phyloP scores from a whole-genome alignment of 1,140 invertebrate genomes.

The Drosophila hydei region DNA sequence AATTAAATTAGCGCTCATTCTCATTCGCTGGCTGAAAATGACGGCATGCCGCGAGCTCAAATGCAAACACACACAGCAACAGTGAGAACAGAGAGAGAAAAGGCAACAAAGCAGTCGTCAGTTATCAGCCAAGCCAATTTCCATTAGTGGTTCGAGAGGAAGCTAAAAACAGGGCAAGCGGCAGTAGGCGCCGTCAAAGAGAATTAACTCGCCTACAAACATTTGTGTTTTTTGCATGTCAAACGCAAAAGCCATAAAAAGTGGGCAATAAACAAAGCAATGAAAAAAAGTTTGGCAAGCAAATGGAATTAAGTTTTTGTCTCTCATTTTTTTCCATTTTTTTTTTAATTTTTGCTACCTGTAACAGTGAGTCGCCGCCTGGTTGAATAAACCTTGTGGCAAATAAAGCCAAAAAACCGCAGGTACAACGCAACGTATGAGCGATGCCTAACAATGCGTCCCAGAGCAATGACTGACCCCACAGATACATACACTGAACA shows the following conservation, averaged over 20 bases:
- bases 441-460: slow-evolving; percentile 6
- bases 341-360: slow-evolving; percentile 17
- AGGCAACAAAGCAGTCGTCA: slow-evolving; percentile 59
- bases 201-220: slow-evolving; percentile 33
- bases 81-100: neutral
- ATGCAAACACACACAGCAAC: slow-evolving; percentile 18
- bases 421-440: slow-evolving; percentile 16
- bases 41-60: slow-evolving; percentile 55
- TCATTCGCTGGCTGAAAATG: slow-evolving; percentile 55
- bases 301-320: slow-evolving; percentile 41
- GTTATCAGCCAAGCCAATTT: slow-evolving; percentile 58
- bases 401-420: neutral
- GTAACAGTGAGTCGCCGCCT: slow-evolving; percentile 2
- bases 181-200: slow-evolving; percentile 23
- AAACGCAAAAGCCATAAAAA: slow-evolving; percentile 49
- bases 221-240: slow-evolving; percentile 58
- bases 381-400: slow-evolving; percentile 17
- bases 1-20: slow-evolving; percentile 77
- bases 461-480: slow-evolving; percentile 34
- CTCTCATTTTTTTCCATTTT: neutral
- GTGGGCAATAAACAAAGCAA: slow-evolving; percentile 32
- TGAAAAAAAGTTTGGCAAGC: slow-evolving; percentile 28
- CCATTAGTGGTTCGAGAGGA: slow-evolving; percentile 45
- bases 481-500: slow-evolving; percentile 7
- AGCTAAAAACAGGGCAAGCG: slow-evolving; percentile 15